Percentiles rank a stretch among this genome's conserved stretches.
These are phyloP conservation scores for Ahaetulla prasina DNA, from an alignment of 2,113 vertebrate genomes.

Conservation along the genomic window DNA sequence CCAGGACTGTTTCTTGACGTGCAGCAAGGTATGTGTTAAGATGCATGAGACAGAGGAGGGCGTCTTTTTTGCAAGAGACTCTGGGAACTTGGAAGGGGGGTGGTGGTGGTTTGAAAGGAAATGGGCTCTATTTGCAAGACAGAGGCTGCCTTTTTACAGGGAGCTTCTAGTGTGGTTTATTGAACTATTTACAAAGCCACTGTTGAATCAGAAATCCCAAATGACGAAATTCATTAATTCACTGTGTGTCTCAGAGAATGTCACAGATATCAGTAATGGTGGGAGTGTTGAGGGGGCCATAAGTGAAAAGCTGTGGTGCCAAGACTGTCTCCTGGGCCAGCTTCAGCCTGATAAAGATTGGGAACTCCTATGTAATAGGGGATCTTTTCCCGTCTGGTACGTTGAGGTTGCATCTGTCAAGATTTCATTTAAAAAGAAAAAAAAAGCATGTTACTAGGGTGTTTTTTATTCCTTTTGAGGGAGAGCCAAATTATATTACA, in stretches of 20 bases:
- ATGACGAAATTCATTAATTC: conserved; percentile 15
- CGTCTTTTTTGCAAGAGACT: background rate
- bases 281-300: background rate
- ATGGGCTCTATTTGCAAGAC: background rate
- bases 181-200: conserved; percentile 16
- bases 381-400: background rate
- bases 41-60: background rate
- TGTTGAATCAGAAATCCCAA: conserved; percentile 8
- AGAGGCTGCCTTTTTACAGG: background rate
- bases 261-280: background rate
- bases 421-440: background rate
- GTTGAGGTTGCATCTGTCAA: background rate
- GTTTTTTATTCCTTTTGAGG: background rate
- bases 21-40: background rate
- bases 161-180: background rate
- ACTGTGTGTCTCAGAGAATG: background rate
- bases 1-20: background rate
- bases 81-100: background rate
- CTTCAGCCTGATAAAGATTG: background rate
- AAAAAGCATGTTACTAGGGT: background rate
- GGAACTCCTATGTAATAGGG: background rate
- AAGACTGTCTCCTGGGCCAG: background rate
- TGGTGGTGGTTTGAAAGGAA: background rate
- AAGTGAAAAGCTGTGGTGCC: background rate
- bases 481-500: background rate